Base-by-base conservation (phyloP, 2,113 vertebrate species). In the Ahaetulla prasina region DNA sequence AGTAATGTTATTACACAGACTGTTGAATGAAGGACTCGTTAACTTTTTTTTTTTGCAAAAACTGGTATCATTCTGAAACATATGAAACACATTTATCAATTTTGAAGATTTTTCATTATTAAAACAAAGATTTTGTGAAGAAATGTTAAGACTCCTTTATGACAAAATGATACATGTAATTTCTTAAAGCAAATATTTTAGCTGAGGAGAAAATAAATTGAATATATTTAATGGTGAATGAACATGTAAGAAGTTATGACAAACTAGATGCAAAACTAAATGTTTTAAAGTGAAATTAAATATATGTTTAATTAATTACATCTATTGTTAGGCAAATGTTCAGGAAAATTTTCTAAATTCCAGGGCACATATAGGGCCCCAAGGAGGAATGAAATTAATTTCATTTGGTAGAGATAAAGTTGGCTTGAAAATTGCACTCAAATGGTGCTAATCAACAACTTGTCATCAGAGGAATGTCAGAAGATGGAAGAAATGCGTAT, bases 1-100 rank as follows among this genome's bases (percentile, higher is more conserved):
- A 88, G 54, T 89, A 85, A 85, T 57, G 53, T 57, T 92, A 74
- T 85, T 89, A 92, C 43, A 89, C 55, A 89, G 54, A 35, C 30
- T 89, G 43, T 50, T 89, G 88, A 92, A 92, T 60, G 20, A 18
- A 92, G 30, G 85, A 85, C 74, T 60, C 43, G 85, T 74, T 53
- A 92, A 57, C 30, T 91, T 92, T 94, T 39, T 25, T 7, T 55
- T 7, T 55, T 55, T 2, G 35, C 47, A 57, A 85, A 49, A 89
- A 85, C 6, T n/a, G 63, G 12, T 30, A 45, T 92, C 27, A 85
- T 92, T 85, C 53, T 25, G 52, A 89, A 68, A 20, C 10, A 39
- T 49, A 57, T 18, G 3, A 50, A 57, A 50, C 57, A 92, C 22
- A 57, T 39, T 57, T 55, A 47, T 25, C 20, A 57, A 35, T 89